These are phyloP conservation scores for Ivindomyrus marchei DNA, from an alignment of 2,113 vertebrate species.

Conservation along the genomic window DNA sequence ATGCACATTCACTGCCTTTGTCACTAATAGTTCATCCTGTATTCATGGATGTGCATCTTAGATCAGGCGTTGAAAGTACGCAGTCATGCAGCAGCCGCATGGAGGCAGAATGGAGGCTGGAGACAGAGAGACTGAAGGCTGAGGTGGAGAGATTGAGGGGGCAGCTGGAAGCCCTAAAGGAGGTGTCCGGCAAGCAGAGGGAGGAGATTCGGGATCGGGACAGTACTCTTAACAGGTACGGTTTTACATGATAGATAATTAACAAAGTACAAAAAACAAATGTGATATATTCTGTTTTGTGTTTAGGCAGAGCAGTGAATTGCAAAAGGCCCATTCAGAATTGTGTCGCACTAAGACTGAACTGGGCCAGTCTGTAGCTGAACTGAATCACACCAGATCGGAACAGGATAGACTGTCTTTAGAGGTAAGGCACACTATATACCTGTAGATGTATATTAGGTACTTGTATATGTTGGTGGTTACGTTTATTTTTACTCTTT, in stretches of 20 bases:
- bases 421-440: constrained; percentile 47
- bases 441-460: not conserved
- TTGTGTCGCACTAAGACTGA: constrained; percentile 44
- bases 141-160: constrained; percentile 53
- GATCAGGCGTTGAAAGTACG: constrained; percentile 38
- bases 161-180: constrained; percentile 53
- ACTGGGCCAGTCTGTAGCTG: constrained; percentile 37
- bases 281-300: not conserved
- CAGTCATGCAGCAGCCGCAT: constrained; percentile 22
- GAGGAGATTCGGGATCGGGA: constrained; percentile 52
- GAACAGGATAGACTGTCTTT: constrained; percentile 42
- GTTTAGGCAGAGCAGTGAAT: constrained; percentile 47
- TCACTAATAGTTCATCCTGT: not conserved
- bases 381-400: constrained; percentile 37
- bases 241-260: not conserved
- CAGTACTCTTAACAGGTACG: constrained; percentile 49
- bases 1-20: not conserved
- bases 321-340: constrained; percentile 46
- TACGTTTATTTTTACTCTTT: not conserved
- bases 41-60: constrained; percentile 19
- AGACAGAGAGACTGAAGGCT: constrained; percentile 43
- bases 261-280: not conserved
- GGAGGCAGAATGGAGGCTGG: constrained; percentile 44
- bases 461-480: not conserved
- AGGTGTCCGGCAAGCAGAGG: constrained; percentile 36